Evolutionary conservation across 1,140 invertebrate genomes (phyloP).

Genomic region (Heliconius nattereri): DNA sequence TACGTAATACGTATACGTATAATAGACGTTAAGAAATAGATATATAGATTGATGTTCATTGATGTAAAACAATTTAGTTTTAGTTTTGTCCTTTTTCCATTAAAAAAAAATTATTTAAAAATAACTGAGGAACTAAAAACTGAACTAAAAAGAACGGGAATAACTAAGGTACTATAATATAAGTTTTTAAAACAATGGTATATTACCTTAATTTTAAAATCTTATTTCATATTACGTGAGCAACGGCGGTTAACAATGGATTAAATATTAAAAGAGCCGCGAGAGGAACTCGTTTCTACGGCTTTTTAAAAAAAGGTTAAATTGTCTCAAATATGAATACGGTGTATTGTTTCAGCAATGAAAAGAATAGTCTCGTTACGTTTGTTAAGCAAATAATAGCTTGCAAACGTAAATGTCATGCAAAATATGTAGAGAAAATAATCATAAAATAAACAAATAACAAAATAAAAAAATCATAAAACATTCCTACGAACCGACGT

Average conservation of each 20-base stretch:
- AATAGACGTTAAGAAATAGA: no score
- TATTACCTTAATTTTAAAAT: neutral
- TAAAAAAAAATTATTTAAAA: no score
- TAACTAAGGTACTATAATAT: neutral
- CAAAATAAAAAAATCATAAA: no score
- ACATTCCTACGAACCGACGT: no score
- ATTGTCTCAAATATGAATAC: constrained; percentile 3
- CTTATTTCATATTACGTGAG: neutral
- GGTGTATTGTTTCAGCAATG: neutral
- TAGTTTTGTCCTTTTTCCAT: no score
- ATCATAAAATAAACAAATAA: neutral
- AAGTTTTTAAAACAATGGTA: neutral
- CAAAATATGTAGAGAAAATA: neutral
- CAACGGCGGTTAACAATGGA: constrained; percentile 4
- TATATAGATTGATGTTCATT: no score
- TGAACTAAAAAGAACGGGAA: no score
- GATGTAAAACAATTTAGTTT: no score
- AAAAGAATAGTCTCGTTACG: neutral
- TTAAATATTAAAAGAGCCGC: constrained; percentile 12
- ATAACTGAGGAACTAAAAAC: no score
- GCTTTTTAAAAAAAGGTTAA: constrained; percentile 1
- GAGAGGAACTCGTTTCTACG: neutral
- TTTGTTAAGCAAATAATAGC: neutral
- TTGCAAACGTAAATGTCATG: neutral
- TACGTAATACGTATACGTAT: no score